phyloP scores from a whole-genome alignment of 2,797 vertebrate species.

The Neostethus bicornis region DNA sequence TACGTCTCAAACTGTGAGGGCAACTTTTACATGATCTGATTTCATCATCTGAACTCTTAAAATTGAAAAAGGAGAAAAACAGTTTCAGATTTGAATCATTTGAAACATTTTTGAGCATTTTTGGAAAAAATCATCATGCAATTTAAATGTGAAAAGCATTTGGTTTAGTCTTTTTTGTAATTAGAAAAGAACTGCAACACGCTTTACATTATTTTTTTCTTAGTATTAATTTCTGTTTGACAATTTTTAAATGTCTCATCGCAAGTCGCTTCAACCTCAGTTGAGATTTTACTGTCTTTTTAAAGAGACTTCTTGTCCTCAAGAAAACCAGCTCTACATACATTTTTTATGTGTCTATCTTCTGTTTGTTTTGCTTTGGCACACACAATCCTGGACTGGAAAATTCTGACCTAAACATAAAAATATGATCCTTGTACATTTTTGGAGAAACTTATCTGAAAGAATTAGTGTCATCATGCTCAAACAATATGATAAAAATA shows the following conservation, averaged over 20 bases:
- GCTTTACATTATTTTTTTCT: not conserved
- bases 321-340: no score
- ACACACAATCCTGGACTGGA: no score
- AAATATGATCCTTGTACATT: no score
- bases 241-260: not conserved
- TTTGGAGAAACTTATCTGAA: no score
- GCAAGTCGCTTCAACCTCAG: not conserved
- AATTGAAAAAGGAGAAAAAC: not conserved
- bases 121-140: not conserved
- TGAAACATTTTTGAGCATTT: constrained; percentile 8
- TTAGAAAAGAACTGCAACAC: constrained; percentile 11
- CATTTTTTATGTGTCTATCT: no score
- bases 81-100: not conserved
- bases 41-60: not conserved
- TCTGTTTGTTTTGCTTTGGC: no score
- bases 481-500: no score
- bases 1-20: constrained; percentile 24
- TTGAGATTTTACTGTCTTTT: no score
- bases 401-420: no score
- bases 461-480: no score
- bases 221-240: not conserved
- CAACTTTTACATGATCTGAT: constrained; percentile 28
- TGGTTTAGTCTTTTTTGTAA: no score
- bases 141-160: constrained; percentile 15
- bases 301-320: no score